These are phyloP conservation scores for Austrofundulus limnaeus DNA, from an alignment of 2,113 vertebrate species.

Conservation along the genomic window DNA sequence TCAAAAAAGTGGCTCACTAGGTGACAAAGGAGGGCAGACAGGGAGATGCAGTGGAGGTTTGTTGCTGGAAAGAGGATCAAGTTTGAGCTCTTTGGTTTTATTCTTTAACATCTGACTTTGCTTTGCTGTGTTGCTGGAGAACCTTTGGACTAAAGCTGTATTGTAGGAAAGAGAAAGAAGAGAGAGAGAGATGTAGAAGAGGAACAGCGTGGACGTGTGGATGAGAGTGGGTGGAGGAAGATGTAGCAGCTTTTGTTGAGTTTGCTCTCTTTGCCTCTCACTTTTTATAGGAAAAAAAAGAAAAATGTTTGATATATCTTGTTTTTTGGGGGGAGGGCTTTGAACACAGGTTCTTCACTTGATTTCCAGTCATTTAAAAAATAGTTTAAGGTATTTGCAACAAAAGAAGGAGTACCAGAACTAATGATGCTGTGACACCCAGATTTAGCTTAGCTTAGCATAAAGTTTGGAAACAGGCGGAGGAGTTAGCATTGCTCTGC, in stretches of 20 bases:
- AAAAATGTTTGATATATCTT: too few relatives aligned
- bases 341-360: too few relatives aligned
- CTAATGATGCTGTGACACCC: too few relatives aligned
- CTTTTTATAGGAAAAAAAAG: constrained; percentile 3
- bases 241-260: constrained; percentile 35
- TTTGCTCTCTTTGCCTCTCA: constrained; percentile 26
- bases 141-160: constrained; percentile 83
- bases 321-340: too few relatives aligned
- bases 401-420: too few relatives aligned
- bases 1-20: constrained; percentile 73
- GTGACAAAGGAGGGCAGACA: constrained; percentile 55
- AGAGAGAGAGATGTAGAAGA: constrained; percentile 25
- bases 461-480: constrained; percentile 16
- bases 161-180: constrained; percentile 58
- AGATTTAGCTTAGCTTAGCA: constrained; percentile 10
- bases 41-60: constrained; percentile 35
- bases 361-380: too few relatives aligned
- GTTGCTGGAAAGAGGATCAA: constrained; percentile 68
- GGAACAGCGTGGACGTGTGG: constrained; percentile 32
- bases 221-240: constrained; percentile 57
- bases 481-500: not conserved
- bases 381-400: too few relatives aligned
- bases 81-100: constrained; percentile 83
- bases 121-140: constrained; percentile 72
- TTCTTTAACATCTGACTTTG: constrained; percentile 75